Conservation (phyloP, 2,113 vertebrate genomes). For the Lophotis ruficrista region DNA sequence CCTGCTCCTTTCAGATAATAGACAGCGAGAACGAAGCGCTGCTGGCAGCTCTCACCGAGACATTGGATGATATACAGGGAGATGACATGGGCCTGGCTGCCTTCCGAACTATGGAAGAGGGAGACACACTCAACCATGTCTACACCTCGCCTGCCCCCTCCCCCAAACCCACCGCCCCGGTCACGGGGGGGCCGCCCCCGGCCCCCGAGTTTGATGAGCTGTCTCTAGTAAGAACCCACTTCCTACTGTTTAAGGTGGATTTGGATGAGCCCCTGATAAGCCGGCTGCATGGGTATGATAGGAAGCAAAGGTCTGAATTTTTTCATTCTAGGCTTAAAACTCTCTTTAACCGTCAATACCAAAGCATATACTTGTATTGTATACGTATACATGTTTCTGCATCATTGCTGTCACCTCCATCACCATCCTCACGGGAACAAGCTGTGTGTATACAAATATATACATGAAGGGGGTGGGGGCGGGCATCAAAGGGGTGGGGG, state of each 20-base stretch:
- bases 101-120: slow-evolving; percentile 88
- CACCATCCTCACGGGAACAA: slow-evolving; percentile 54
- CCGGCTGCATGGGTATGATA: slow-evolving; percentile 81
- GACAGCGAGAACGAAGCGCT: slow-evolving; percentile 94
- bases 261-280: slow-evolving; percentile 80
- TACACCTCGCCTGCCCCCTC: slow-evolving; percentile 74
- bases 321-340: slow-evolving; percentile 85
- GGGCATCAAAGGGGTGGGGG: background rate
- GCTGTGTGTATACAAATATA: slow-evolving; percentile 17
- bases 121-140: slow-evolving; percentile 78
- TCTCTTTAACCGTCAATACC: slow-evolving; percentile 72
- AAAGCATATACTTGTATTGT: slow-evolving; percentile 77
- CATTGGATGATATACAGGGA: slow-evolving; percentile 91
- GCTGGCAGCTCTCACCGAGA: slow-evolving; percentile 94
- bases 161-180: slow-evolving; percentile 71
- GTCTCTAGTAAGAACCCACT: slow-evolving; percentile 90
- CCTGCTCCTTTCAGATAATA: slow-evolving; percentile 80
- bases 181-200: slow-evolving; percentile 69
- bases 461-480: background rate
- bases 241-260: slow-evolving; percentile 80
- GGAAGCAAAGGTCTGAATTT: slow-evolving; percentile 88
- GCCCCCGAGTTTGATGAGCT: slow-evolving; percentile 88
- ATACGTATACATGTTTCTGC: slow-evolving; percentile 76
- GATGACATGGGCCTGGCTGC: slow-evolving; percentile 89
- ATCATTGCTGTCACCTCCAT: slow-evolving; percentile 70